Base-by-base conservation (phyloP, 2,113 vertebrate genomes). In the Megalops atlanticus region DNA sequence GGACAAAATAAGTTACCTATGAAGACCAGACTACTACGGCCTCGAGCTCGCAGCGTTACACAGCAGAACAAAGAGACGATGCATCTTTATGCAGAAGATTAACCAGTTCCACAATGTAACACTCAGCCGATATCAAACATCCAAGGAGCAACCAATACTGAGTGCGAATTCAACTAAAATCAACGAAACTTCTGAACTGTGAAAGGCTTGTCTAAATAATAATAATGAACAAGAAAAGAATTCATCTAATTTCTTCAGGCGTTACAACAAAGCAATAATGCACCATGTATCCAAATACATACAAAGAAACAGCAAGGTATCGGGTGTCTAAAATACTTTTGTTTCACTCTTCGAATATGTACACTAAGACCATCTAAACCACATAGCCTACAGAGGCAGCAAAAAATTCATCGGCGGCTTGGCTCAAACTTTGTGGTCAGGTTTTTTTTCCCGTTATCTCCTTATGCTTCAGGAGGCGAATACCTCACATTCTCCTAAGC, bases 21-120 rank as follows among this genome's bases (percentile, higher is more conserved):
- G 90, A 91, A n/a, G n/a, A 64, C n/a, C n/a, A 93, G 89, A 92
- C 89, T n/a, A 87, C 87, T 85, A 89, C 83, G 90, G 88, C 91
- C 90, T 84, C 82, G 89, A 89, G 83, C 89, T 89, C 85, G 79
- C 78, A 82, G 84, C 85, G 86, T 86, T 31, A 87, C 86, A 11
- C n/a, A 11, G 24, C 31, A 84, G 91, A 90, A 94, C 91, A 93
- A 93, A 94, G 89, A 85, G 89, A 91, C 90, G 15, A 89, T 91
- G 92, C 89, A 90, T 87, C 87, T 88, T 87, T 88, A 90, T 78
- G 80, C 87, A 92, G 83, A 92, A 90, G 94, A 92, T 88, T 88
- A 91, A 88, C 82, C 88, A 86, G 82, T 89, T 89, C 90, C 81
- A 85, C 47, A 81, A 76, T 84, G 84, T 85, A 87, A 71, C 40